Percentiles rank a stretch among this genome's conserved stretches.
These are phyloP conservation scores for Heterotilapia buettikoferi DNA, from an alignment of 2,113 vertebrate genomes.

Conservation along the genomic window DNA sequence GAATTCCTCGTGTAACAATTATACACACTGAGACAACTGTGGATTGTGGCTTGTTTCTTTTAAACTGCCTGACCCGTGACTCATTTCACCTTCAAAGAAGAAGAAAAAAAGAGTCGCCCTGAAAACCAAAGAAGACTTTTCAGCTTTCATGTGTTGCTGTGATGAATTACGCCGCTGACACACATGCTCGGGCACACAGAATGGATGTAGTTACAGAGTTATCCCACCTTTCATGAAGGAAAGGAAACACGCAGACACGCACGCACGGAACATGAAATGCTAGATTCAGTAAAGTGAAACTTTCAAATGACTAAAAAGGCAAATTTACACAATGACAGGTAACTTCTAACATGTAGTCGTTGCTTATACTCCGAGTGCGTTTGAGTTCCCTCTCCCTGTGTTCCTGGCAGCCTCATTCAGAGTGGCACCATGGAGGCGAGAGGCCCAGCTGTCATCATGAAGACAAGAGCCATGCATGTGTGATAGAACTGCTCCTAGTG, in stretches of 20 bases:
- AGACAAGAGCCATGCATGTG: slow-evolving; percentile 25
- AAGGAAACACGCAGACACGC: neutral
- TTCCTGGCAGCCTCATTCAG: neutral
- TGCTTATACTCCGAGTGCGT: neutral
- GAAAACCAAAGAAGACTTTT: neutral
- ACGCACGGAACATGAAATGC: slow-evolving; percentile 10
- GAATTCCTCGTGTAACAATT: neutral
- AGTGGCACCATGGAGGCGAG: neutral
- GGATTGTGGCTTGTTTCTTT: neutral
- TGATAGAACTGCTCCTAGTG: slow-evolving; percentile 23
- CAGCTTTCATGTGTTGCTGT: slow-evolving; percentile 23
- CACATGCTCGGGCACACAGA: neutral
- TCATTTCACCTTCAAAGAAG: neutral
- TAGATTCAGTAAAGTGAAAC: neutral
- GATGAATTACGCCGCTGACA: slow-evolving; percentile 31
- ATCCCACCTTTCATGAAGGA: neutral
- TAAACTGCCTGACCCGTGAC: neutral
- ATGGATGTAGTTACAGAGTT: slow-evolving; percentile 12
- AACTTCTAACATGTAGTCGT: neutral
- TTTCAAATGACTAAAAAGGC: neutral
- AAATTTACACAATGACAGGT: neutral
- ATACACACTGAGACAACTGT: neutral
- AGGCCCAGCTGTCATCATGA: slow-evolving; percentile 30
- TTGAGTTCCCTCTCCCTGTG: neutral
- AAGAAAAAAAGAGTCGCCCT: neutral